Evolutionary conservation across 64 coral and sea anemone genomes (phyloP).

Genomic region (Actinia tenebrosa): DNA sequence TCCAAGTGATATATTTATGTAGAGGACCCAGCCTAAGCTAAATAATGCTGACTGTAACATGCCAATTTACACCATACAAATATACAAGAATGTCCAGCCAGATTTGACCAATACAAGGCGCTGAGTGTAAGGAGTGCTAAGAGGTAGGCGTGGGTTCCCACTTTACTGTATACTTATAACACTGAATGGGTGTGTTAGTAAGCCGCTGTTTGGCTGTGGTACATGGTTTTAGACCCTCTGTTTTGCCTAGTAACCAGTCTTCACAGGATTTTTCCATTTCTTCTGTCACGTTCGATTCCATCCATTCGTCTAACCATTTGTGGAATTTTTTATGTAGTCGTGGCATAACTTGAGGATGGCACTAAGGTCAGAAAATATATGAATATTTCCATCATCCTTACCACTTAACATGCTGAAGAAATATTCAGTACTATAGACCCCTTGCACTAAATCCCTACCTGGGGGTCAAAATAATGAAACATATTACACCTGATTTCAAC

Average conservation of each 20-base stretch:
- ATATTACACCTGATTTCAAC: too few relatives aligned
- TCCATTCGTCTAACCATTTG: conserved; percentile 80
- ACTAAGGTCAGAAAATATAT: conserved; percentile 15
- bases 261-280: conserved; percentile 68
- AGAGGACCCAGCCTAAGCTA: background rate
- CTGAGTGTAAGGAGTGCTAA: background rate
- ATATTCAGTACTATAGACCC: too few relatives aligned
- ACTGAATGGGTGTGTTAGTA: conserved; percentile 53
- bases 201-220: conserved; percentile 57
- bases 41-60: background rate
- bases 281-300: conserved; percentile 56
- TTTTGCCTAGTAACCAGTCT: conserved; percentile 83
- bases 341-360: conserved; percentile 64
- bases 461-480: too few relatives aligned
- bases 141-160: conserved; percentile 27
- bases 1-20: background rate
- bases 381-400: background rate
- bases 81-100: conserved; percentile 1
- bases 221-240: conserved; percentile 76
- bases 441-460: too few relatives aligned
- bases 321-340: conserved; percentile 80
- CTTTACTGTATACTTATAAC: conserved; percentile 85
- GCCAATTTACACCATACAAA: conserved; percentile 11
- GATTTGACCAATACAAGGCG: background rate
- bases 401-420: too few relatives aligned